Evolutionary conservation across 2,113 vertebrate species (phyloP).

Genomic region (Triplophysa dalaica): DNA sequence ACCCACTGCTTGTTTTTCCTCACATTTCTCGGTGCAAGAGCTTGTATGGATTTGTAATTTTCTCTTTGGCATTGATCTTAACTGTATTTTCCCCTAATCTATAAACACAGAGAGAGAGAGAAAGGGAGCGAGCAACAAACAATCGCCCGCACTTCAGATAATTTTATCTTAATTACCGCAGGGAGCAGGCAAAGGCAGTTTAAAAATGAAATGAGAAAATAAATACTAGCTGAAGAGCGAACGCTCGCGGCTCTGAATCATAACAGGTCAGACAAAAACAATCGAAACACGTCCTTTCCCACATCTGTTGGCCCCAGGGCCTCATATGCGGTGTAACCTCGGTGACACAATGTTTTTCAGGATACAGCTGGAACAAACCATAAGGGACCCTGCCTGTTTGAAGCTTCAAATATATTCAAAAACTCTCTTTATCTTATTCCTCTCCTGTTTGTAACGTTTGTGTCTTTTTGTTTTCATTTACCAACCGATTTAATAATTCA

Average conservation of each 20-base stretch:
- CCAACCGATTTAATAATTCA: constrained; percentile 36
- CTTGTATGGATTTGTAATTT: constrained; percentile 55
- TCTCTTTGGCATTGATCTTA: constrained; percentile 52
- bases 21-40: constrained; percentile 23
- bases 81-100: constrained; percentile 49
- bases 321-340: constrained; percentile 37
- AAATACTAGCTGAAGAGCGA: constrained; percentile 46
- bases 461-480: constrained; percentile 42
- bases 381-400: constrained; percentile 12
- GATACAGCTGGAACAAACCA: constrained; percentile 30
- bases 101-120: constrained; percentile 20
- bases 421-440: not conserved
- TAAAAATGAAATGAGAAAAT: constrained; percentile 56
- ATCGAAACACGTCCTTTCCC: constrained; percentile 45
- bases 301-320: constrained; percentile 48
- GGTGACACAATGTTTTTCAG: not conserved
- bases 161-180: constrained; percentile 60
- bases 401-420: constrained; percentile 36
- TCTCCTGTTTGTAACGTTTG: not conserved
- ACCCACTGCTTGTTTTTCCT: constrained; percentile 39
- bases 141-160: constrained; percentile 36
- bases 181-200: constrained; percentile 44
- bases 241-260: constrained; percentile 37
- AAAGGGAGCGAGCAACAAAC: constrained; percentile 16
- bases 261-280: constrained; percentile 52